Conservation (phyloP, 2,113 vertebrate genomes). For the Todiramphus saurophagus region DNA sequence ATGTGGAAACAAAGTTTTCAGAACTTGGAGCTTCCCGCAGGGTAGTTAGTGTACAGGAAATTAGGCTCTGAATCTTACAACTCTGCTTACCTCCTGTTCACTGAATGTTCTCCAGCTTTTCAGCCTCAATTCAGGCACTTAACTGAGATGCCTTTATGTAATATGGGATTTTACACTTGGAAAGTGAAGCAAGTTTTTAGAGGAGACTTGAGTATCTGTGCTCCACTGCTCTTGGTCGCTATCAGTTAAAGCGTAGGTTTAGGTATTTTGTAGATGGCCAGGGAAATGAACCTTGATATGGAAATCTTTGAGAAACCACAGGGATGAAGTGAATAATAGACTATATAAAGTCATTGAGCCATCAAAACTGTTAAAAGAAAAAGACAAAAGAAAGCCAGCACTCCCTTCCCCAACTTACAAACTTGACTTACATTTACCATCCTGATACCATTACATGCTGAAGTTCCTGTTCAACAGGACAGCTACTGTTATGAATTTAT, state of each 20-base stretch:
- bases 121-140: background rate
- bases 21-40: background rate
- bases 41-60: background rate
- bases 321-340: background rate
- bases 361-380: background rate
- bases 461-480: background rate
- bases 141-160: background rate
- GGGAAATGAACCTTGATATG: background rate
- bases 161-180: background rate
- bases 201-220: background rate
- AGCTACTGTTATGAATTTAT: background rate
- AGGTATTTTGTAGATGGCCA: background rate
- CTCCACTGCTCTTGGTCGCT: background rate
- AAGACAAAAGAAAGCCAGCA: background rate
- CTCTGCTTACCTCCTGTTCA: background rate
- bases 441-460: background rate
- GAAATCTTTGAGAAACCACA: background rate
- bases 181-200: background rate
- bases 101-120: background rate
- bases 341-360: background rate
- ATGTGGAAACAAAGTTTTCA: background rate
- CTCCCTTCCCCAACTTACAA: background rate
- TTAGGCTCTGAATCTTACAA: background rate
- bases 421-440: background rate
- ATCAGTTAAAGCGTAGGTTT: background rate